Evolutionary conservation across 2,113 vertebrate species (phyloP).

Genomic region (Rissa tridactyla): DNA sequence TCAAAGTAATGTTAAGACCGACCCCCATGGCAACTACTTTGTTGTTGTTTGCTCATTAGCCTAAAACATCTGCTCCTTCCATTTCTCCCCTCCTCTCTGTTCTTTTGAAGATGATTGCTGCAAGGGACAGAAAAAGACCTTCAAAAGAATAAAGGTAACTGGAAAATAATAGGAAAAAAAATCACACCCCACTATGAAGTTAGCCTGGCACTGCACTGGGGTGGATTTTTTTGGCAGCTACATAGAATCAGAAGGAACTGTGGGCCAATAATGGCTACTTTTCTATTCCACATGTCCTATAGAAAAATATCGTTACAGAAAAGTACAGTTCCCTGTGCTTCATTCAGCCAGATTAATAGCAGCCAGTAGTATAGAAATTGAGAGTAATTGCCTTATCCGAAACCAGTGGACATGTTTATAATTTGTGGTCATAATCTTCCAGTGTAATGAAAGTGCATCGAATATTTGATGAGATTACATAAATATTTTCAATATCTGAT

Average conservation of each 20-base stretch:
- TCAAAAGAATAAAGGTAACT: not conserved
- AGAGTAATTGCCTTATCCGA: not conserved
- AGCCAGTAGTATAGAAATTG: not conserved
- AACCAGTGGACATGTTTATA: not conserved
- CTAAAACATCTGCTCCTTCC: not conserved
- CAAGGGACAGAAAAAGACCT: not conserved
- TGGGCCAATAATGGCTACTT: not conserved
- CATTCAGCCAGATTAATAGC: not conserved
- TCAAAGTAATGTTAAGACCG: not conserved
- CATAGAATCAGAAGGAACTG: not conserved
- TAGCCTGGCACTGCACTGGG: not conserved
- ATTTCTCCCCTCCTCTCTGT: not conserved
- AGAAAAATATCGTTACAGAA: not conserved
- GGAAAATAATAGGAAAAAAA: not conserved
- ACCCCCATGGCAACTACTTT: rapidly evolving
- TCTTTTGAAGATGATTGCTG: not conserved
- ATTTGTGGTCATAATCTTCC: not conserved
- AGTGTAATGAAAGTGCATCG: not conserved
- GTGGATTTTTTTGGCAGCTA: rapidly evolving
- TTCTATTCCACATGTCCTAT: not conserved
- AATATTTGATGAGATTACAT: not conserved
- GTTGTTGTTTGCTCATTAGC: not conserved
- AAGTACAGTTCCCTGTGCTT: not conserved
- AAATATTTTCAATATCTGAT: not conserved
- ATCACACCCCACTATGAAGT: not conserved